Evolutionary conservation across 2,888 invertebrate species (phyloP), one percentile per base, ranked within the genome.

Genomic region (Teinopalpus imperialis): DNA sequence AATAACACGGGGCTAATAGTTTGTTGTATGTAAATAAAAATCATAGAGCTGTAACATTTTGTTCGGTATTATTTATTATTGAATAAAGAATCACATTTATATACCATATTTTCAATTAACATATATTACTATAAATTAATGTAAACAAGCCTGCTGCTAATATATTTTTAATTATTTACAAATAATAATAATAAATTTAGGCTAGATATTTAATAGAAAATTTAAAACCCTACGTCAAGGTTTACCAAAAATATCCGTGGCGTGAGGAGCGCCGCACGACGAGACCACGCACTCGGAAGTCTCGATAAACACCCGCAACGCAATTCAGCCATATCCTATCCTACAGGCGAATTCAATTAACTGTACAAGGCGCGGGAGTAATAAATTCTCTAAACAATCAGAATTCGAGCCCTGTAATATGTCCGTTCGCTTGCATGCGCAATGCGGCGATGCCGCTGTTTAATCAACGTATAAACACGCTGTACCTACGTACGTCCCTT

Each of bases 371-470:
- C 85, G 73, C 81, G 74, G 69, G 86, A 77, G 87, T 82, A 85
- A 88, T 88, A 88, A 88, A 88, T 88, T 86, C 83, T 87, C 87
- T 86, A 87, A 87, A 87, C 87, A 87, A 87, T 87, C 87, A 87
- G 85, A 86, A 87, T 86, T 86, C 85, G 87, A 86, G 83, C 71
- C 81, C 74, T 78, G 82, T 86, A 85, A 86, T 86, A 86, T 83
- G 86, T 86, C 77, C 80, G 83, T 80, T 74, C 78, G 78, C 71
- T 74, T 86, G 83, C 87, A 85, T 85, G 81, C 87, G 87, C 86
- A 86, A 70, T 85, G 86, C 85, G 85, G 85, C 75, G 74, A 70
- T 71, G 73, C 72, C 74, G 69, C 69, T 74, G 83, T 83, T 87
- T 87, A 87, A 87, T 87, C 87, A 87, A 86, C 80, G 83, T 67